phyloP scores from a whole-genome alignment of 2,797 vertebrate species.

The Gymnopithys bicolor region DNA sequence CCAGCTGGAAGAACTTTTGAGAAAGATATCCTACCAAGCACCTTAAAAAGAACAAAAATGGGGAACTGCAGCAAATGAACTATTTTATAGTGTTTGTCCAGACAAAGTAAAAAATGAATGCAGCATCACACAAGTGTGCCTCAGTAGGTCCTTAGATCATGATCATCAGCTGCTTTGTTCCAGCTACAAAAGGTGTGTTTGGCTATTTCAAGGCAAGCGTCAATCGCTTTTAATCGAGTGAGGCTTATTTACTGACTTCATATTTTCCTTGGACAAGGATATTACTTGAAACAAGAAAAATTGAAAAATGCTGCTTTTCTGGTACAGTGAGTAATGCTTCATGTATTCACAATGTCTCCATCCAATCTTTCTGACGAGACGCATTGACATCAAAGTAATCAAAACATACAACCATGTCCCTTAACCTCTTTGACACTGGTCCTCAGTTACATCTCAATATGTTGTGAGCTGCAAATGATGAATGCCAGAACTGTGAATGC shows the following conservation, averaged over 20 bases:
- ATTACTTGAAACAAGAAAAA: neutral
- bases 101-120: neutral
- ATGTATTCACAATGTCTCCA: neutral
- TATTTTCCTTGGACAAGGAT: neutral
- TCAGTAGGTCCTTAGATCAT: neutral
- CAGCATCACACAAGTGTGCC: neutral
- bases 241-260: neutral
- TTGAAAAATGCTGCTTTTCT: neutral
- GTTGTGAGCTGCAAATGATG: neutral
- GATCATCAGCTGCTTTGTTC: neutral
- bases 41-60: accelerated
- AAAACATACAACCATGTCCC: neutral
- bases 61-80: neutral
- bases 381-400: neutral
- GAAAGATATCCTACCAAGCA: neutral
- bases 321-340: neutral
- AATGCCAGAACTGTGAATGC: neutral
- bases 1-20: neutral
- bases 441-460: neutral
- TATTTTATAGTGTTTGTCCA: neutral
- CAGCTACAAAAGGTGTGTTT: neutral
- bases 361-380: neutral
- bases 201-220: neutral
- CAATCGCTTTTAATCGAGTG: neutral
- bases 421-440: neutral